phyloP scores from a whole-genome alignment of 2,113 vertebrate species.

The Sinocyclocheilus anshuiensis region DNA sequence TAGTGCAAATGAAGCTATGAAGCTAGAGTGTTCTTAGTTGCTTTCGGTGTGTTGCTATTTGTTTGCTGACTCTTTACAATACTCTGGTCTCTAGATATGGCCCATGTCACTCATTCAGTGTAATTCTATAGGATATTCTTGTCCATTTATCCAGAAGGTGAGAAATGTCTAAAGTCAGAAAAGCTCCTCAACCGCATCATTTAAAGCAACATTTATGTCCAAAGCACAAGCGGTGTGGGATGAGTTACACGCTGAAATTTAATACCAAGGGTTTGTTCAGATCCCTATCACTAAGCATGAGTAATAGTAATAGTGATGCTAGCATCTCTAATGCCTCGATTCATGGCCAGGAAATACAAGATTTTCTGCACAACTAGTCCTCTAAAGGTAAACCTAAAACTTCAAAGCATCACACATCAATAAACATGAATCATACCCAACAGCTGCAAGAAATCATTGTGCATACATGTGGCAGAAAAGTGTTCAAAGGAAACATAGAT shows the following conservation, averaged over 20 bases:
- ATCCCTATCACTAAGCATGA: background rate
- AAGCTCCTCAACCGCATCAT: background rate
- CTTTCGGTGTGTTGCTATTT: background rate
- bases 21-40: background rate
- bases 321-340: background rate
- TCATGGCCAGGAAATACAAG: background rate
- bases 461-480: slow-evolving; percentile 9
- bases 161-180: background rate
- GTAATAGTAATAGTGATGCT: slow-evolving; percentile 5
- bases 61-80: background rate
- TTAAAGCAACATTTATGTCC: background rate
- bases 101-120: background rate
- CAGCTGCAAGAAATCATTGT: background rate
- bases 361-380: slow-evolving; percentile 8
- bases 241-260: background rate
- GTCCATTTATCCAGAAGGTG: background rate
- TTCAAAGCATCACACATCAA: slow-evolving; percentile 14
- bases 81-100: background rate
- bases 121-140: background rate
- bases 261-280: background rate
- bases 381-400: background rate
- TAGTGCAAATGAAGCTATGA: background rate
- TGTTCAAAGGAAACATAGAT: slow-evolving; percentile 1
- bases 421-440: background rate
- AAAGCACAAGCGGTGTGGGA: background rate